Evolutionary conservation across 1,140 invertebrate genomes (phyloP).

Genomic region (Tetragnatha versicolor): DNA sequence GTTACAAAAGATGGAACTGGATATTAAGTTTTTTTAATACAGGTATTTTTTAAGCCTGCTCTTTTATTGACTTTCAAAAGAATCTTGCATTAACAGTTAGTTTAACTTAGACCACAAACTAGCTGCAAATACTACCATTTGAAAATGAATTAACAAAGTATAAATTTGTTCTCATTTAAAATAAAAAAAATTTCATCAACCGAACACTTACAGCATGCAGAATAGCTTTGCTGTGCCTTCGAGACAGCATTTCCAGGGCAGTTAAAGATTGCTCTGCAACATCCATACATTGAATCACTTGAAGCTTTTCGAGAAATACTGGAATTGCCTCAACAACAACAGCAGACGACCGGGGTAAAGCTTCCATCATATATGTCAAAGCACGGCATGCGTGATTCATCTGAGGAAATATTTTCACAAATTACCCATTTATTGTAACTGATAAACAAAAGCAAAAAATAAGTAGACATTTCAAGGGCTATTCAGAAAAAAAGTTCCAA

Average conservation of each 20-base stretch:
- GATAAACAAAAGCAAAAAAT: not conserved
- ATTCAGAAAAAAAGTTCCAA: too few relatives aligned
- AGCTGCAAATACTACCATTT: not conserved
- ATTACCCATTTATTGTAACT: not conserved
- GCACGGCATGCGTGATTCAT: slow-evolving; percentile 99
- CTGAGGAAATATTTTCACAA: slow-evolving; percentile 63
- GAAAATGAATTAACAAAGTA: not conserved
- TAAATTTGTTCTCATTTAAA: not conserved
- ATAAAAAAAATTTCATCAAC: too few relatives aligned
- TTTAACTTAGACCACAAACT: too few relatives aligned
- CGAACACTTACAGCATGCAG: slow-evolving; percentile 80
- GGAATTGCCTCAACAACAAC: slow-evolving; percentile 97
- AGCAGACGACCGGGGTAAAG: slow-evolving; percentile 91
- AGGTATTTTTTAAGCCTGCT: too few relatives aligned
- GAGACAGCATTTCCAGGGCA: slow-evolving; percentile 93
- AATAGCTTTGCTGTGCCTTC: slow-evolving; percentile 95
- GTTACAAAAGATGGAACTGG: too few relatives aligned
- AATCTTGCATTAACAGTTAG: too few relatives aligned
- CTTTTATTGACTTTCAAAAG: too few relatives aligned
- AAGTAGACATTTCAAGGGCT: too few relatives aligned
- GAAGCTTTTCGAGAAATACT: slow-evolving; percentile 91
- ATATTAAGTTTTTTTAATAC: too few relatives aligned
- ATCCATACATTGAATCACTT: slow-evolving; percentile 99
- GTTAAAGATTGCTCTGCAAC: slow-evolving; percentile 97
- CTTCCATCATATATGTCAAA: slow-evolving; percentile 99